Evolutionary conservation across 1,140 invertebrate species (phyloP), one percentile per base, ranked within the genome.

Genomic region (Aricia agestis): DNA sequence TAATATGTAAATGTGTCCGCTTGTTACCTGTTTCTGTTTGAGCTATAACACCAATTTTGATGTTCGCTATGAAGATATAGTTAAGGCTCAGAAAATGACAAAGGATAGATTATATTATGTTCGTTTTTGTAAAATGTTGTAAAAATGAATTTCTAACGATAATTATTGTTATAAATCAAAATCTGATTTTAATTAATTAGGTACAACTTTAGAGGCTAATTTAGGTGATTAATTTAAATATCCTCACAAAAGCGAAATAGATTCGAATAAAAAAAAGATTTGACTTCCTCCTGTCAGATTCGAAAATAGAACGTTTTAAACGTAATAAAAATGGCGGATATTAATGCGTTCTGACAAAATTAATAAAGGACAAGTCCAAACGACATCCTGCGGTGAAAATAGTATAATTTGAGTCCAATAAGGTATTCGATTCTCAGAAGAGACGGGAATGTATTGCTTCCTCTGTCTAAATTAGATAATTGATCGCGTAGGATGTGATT

Each of bases 231-330:
- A 36, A 36, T 36, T 36, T 36, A n/a, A n/a, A 6, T 7, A 36
- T 36, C 36, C 36, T 36, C 36, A 36, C 36, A 36, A 36, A 36
- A 36, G 36, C 5, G 9, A 36, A 36, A 6, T 36, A 36, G 5
- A 36, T 9, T 36, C 6, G 9, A 52, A 13, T 9, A 52, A 52
- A 52, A 52, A 11, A 10, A 52, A 13, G 6, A 52, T 13, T 52
- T 9, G 45, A 52, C 45, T 52, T 52, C 45, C 41, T 42, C 11
- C 45, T 52, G 45, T 52, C 13, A 36, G 36, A 36, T 52, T 52
- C 45, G 45, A 52, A 52, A 52, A 52, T 52, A 52, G 45, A 52
- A 52, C 45, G 45, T 52, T 52, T 52, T 52, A 52, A 52, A 52
- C 45, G 11, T 52, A 52, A 52, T 52, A 52, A 52, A 52, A 52